Base-by-base conservation (phyloP, 2,888 invertebrate species). In the Tetheella fluctuosa region DNA sequence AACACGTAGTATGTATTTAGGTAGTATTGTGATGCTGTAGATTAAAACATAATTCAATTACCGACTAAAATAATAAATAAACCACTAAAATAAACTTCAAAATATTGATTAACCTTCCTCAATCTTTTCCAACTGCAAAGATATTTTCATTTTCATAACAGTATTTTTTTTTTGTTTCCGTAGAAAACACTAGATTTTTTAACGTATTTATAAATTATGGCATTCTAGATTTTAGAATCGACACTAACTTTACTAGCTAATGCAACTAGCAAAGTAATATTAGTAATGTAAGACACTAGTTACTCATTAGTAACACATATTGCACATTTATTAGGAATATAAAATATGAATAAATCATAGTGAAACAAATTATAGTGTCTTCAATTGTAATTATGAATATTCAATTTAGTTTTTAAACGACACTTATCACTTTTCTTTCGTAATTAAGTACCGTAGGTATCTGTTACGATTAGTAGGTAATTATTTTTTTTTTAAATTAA, bases 21-120 rank as follows among this genome's bases (percentile, higher is more conserved):
- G 59, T 54, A 20, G 55, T 39, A 37, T 23, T 62, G 60, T 62
- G 59, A 52, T 62, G 60, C 65, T 59, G 63, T 69, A 69, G 48
- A 48, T 48, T n/a, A 20, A n/a, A 20, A 48, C 10, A 42, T 20
- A 48, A 48, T 10, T 20, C 20, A 48, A 48, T 20, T 48, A 48
- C 1, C 6, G 20, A 48, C 2, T 20, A n/a, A 20, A 48, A 48
- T 48, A 48, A 30, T 7, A 48, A 48, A 48, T 48, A 48, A 48
- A 48, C 2, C 48, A 48, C 48, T 48, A 48, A 48, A 48, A 67
- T 60, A 53, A 53, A 62, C 20, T n/a, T 42, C 42, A 17, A 42
- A 48, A n/a, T 39, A 39, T 34, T 2, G 4, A 34, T n/a, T 48
- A 48, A 48, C 48, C 48, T 48, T 48, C 48, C 48, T 48, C 48